Percentiles rank a stretch among this genome's conserved stretches.
These are phyloP conservation scores for Gallinago undulata DNA, from an alignment of 2,113 vertebrate species.

Conservation along the genomic window DNA sequence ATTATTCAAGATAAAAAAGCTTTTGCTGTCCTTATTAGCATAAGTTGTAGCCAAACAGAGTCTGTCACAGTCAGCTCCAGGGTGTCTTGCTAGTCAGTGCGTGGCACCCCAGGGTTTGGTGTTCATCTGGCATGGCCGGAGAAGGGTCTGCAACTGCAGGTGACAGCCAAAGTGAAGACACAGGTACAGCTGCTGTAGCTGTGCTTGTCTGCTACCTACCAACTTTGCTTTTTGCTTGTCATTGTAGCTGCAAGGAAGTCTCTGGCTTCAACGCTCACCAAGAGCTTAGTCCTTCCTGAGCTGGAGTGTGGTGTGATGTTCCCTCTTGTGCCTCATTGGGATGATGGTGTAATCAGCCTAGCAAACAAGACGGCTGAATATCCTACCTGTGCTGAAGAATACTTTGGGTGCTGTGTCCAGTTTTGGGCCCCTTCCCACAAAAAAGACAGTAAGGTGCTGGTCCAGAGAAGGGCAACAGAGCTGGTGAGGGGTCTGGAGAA, in stretches of 20 bases:
- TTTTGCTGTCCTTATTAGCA: background rate
- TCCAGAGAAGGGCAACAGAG: too few relatives aligned
- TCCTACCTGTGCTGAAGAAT: background rate
- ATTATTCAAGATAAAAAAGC: background rate
- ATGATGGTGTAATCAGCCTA: background rate
- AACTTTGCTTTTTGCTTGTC: background rate
- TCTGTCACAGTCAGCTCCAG: background rate
- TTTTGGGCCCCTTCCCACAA: too few relatives aligned
- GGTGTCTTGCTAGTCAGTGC: background rate
- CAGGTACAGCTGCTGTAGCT: background rate
- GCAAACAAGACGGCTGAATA: background rate
- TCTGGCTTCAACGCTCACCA: background rate
- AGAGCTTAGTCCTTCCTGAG: background rate
- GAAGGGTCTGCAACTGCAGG: background rate
- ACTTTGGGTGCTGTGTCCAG: too few relatives aligned
- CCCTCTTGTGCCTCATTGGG: rapidly evolving
- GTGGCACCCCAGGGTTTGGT: background rate
- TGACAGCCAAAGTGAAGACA: background rate
- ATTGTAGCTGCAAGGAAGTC: background rate
- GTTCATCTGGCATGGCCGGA: background rate
- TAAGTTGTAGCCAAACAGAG: background rate
- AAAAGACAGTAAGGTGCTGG: too few relatives aligned
- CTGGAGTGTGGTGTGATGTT: background rate
- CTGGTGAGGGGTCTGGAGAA: too few relatives aligned
- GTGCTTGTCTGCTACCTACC: background rate